Evolutionary conservation across 2,113 vertebrate species (phyloP).

Genomic region (human): GRCh38 chr2:35106501-35107000

Average conservation of each 20-base stretch:
- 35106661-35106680: background rate
- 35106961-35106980: no score
- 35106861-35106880: no score
- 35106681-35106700: background rate
- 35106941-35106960: no score
- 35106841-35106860: background rate
- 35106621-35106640: background rate
- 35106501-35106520: background rate
- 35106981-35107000: no score
- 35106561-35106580: background rate
- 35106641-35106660: background rate
- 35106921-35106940: no score
- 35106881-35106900: no score
- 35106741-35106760: background rate
- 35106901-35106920: no score
- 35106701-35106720: background rate
- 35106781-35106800: background rate
- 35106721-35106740: background rate
- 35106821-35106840: background rate
- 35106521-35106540: accelerated
- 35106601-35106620: background rate
- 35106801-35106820: background rate
- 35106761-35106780: background rate
- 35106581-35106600: background rate
- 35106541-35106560: background rate